Evolutionary conservation across 1,140 invertebrate species (phyloP), one percentile per base, ranked within the genome.

Genomic region (Trachymyrmex septentrionalis): DNA sequence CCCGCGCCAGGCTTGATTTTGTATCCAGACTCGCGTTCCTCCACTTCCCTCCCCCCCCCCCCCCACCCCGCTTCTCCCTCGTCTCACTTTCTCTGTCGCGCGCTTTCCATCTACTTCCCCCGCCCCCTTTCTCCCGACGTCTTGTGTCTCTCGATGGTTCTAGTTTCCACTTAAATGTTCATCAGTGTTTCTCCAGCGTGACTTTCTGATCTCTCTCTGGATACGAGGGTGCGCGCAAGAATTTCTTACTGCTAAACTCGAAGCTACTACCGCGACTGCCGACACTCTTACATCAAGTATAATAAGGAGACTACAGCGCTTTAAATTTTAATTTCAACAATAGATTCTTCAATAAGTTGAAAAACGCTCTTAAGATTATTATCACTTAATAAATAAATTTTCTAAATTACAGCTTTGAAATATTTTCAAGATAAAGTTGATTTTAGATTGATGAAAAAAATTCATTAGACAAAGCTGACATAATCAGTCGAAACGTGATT

Each of bases 1-100:
- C 86, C 92, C 87, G 87, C 87, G 87, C 87, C 50, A 71, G 87
- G 85, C 93, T 93, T 93, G 91, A 94, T 94, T 94, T 92, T 92
- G 90, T 92, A 92, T 92, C 92, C 88, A 90, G 82, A 64, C 71
- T 84, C 71, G 77, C 85, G 75, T 88, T 89, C 66, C 55, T 53
- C 21, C 61, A 38, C 57, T 48, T 27, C 57, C 4, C n/a, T n/a
- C n/a, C n/a, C n/a, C n/a, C n/a, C n/a, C n/a, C n/a, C n/a, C n/a
- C n/a, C n/a, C n/a, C n/a, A n/a, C n/a, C 2, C 48, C 10, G 7
- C 2, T n/a, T 9, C 16, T 9, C 16, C 61, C 34, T 53, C 57
- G 24, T n/a, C 67, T 27, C 27, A 21, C 80, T 66, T 38, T 55
- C 57, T 57, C 64, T 59, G 19, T 38, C 48, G 10, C 67, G 55